These are phyloP conservation scores for Reinhardtius hippoglossoides DNA, from an alignment of 2,113 vertebrate genomes.

Conservation along the genomic window DNA sequence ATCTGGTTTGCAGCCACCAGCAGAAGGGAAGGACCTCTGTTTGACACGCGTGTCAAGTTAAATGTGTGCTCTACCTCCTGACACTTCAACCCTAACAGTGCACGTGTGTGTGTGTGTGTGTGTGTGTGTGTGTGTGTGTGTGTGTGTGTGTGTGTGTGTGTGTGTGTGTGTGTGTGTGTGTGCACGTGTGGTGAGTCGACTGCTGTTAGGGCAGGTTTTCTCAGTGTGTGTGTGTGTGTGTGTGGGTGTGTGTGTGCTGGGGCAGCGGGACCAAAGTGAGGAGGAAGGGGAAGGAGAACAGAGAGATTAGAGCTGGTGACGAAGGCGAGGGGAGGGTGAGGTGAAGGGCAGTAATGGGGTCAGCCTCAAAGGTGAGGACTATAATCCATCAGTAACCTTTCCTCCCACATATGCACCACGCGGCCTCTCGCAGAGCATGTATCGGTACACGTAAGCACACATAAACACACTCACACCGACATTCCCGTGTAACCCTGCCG, in stretches of 20 bases:
- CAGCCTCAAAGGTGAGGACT: conserved; percentile 73
- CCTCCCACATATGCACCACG: conserved; percentile 51
- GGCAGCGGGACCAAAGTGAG: conserved; percentile 33
- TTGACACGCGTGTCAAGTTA: conserved; percentile 59
- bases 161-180: conserved; percentile 23
- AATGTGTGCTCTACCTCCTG: conserved; percentile 45
- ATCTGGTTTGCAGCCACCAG: conserved; percentile 38
- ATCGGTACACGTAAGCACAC: conserved; percentile 35
- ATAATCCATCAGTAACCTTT: conserved; percentile 79
- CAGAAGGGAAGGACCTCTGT: conserved; percentile 23
- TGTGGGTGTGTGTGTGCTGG: conserved; percentile 7
- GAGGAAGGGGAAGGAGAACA: conserved; percentile 12
- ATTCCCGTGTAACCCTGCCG: conserved; percentile 36
- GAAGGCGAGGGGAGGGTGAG: conserved; percentile 52
- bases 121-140: conserved; percentile 12
- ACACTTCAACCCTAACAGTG: conserved; percentile 6
- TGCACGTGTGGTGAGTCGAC: not conserved
- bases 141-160: conserved; percentile 21
- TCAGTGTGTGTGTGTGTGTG: conserved; percentile 22
- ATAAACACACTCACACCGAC: conserved; percentile 37
- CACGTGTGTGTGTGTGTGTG: conserved; percentile 20
- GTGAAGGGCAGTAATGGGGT: conserved; percentile 78
- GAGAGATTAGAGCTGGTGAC: conserved; percentile 39
- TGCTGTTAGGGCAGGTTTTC: conserved; percentile 20
- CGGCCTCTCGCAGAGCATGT: conserved; percentile 30